Evolutionary conservation across 2,113 vertebrate genomes (phyloP), one percentile per base, ranked within the genome.

Genomic region (Chionis minor): DNA sequence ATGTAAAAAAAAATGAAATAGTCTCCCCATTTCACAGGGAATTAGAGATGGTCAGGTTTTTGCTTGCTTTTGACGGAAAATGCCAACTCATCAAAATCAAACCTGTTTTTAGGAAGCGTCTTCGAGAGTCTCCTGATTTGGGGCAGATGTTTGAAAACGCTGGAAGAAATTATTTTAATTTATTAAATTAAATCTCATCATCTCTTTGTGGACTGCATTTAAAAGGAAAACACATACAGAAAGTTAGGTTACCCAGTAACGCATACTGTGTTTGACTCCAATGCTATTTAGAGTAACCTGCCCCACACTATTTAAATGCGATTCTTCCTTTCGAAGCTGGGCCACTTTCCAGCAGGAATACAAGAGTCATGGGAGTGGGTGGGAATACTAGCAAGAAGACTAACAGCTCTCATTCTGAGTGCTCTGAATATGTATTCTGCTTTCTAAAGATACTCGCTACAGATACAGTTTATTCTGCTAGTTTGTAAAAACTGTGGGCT

Each of bases 401-500:
- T 90, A 94, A 94, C 94, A 94, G 87, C 49, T 91, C 66, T 85
- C 10, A 1, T 87, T 94, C 58, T 82, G 44, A 88, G 66, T 45
- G 70, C 84, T 94, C 90, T 92, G 85, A 70, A 73, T 90, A 70
- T 14, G 62, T 42, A 82, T 51, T 79, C 78, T 72, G 66, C 58
- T 88, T 96, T 95, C 94, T 96, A 95, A 97, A 96, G 90, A 96
- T 95, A 96, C 45, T 82, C 49, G 23, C 78, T 75, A 38, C 45
- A 54, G 84, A 54, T 42, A 96, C 0, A 1, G 28, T 32, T 72
- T 65, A 85, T 95, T 94, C 81, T 82, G 54, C 52, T 88, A 45
- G 70, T 23, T 93, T 13, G 62, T 78, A 85, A 93, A 91, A 96
- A 79, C 9, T 80, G 93, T 72, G 87, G 92, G 81, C 52, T 95